Base-by-base conservation (phyloP, 2,888 invertebrate species). In the Gibbula magus region DNA sequence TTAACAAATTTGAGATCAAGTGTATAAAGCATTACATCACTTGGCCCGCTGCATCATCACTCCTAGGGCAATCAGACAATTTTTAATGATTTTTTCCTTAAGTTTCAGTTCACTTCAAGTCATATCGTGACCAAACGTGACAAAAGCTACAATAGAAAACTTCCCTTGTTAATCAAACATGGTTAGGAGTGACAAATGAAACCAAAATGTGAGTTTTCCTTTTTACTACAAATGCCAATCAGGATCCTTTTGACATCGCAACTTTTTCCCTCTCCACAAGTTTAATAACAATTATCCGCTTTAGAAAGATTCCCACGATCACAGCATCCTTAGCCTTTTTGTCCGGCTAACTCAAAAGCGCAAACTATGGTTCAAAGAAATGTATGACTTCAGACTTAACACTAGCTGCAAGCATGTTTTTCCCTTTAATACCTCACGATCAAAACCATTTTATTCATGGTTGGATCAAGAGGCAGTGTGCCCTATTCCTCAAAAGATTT, bases 361-460 rank as follows among this genome's bases (percentile, higher is more conserved):
- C 29, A 29, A 61, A 61, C 61, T 29, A 16, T 32, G 29, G 61
- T 61, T 61, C 61, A 61, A 61, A 61, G 61, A 61, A 61, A 61
- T 61, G 61, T 61, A 61, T 61, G 61, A 61, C 61, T 61, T 61
- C 61, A 29, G 29, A 29, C 61, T 61, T 61, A 61, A 25, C 61
- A 61, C 61, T 61, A 61, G 61, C 61, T 61, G 61, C n/a, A 18
- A 61, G 61, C 61, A 61, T 61, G 61, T 61, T 61, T 32, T 61
- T 18, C 61, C 29, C 29, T 25, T n/a, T 61, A 61, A 61, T 61
- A 25, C 61, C 61, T 61, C 29, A 61, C 61, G 61, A 61, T 61
- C 61, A 61, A 61, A 61, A 61, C 61, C 61, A 61, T 61, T 61
- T 61, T 61, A 61, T 61, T 61, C 61, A 61, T 61, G 16, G 61